Evolutionary conservation across 2,888 invertebrate species (phyloP), one percentile per base, ranked within the genome.

Genomic region (Diabrotica balteata): DNA sequence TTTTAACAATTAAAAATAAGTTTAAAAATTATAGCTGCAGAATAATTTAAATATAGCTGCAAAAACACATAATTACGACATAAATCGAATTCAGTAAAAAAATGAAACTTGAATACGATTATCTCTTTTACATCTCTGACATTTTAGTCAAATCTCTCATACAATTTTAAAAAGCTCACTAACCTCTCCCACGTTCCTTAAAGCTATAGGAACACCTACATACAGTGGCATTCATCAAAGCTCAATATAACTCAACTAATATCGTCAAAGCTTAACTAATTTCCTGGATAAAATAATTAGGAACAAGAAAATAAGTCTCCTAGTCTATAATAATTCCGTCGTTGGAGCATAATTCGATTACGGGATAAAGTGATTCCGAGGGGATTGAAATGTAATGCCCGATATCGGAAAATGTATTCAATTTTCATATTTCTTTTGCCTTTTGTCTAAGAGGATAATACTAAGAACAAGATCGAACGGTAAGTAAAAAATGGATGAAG

Each of bases 331-430:
- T 61, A 53, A 61, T 61, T 53, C 32, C 51, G 43, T 8, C n/a
- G 58, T 58, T 46, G 11, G 10, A 58, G 32, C 32, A 32, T 64
- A 64, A 64, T 59, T 51, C 59, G 7, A 59, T 64, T 64, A 59
- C 9, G 7, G 42, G 59, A 46, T 64, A 64, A 59, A 59, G 64
- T 47, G 59, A 59, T 64, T 52, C 45, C 45, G 32, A 59, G 32
- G n/a, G 52, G 52, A 52, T 52, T 17, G 52, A 59, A 42, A 59
- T 52, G 52, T 43, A 7, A 17, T 44, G 50, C 44, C 49, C 7
- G 11, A 54, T 54, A 54, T 43, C n/a, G 43, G 54, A 17, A 50
- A 57, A 54, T 64, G 42, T 53, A 59, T 53, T 47, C 53, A 45
- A 59, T 64, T 50, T 64, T 51, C 45, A 11, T 42, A 53, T 64